Evolutionary conservation across 2,888 invertebrate genomes (phyloP), one percentile per base, ranked within the genome.

Genomic region (Cotesia congregata): DNA sequence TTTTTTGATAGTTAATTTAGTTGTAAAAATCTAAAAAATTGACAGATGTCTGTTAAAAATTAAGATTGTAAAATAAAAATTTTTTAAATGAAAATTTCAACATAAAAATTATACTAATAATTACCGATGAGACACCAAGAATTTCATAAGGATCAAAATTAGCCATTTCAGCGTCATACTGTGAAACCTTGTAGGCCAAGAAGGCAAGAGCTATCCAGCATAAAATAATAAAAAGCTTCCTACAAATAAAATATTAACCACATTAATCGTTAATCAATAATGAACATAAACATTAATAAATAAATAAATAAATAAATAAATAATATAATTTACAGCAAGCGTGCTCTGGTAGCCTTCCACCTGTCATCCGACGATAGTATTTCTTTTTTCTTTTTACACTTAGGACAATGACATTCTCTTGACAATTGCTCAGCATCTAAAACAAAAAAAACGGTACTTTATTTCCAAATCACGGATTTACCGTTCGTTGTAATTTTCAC

Each of bases 61-160:
- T 2, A 30, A 30, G 3, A 30, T 30, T 30, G 3, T 0, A 2
- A 30, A 30, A 4, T 3, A 30, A 30, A 30, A 30, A 3, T 2
- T 30, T 30, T 30, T 30, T 30, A 30, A 30, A 30, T 30, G 30
- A 30, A 30, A n/a, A n/a, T n/a, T n/a, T n/a, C n/a, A n/a, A 30
- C 0, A 30, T 30, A 30, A 30, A 3, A 30, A 2, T 30, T 0
- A 30, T n/a, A 12, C 12, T 40, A 39, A 69, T 65, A 74, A 73
- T 90, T 88, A 94, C 94, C 79, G 95, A 92, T 74, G 98, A 96
- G 81, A 99, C 92, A 69, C 95, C 95, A 77, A 99, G 91, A 87
- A 99, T 98, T 88, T 97, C 96, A 91, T 97, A 99, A 0, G 99
- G 99, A 92, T 99, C 99, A 91, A 99, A 99, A 90, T 98, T 99